phyloP scores from a whole-genome alignment of 2,888 invertebrate genomes.

The Sialis lutaria region DNA sequence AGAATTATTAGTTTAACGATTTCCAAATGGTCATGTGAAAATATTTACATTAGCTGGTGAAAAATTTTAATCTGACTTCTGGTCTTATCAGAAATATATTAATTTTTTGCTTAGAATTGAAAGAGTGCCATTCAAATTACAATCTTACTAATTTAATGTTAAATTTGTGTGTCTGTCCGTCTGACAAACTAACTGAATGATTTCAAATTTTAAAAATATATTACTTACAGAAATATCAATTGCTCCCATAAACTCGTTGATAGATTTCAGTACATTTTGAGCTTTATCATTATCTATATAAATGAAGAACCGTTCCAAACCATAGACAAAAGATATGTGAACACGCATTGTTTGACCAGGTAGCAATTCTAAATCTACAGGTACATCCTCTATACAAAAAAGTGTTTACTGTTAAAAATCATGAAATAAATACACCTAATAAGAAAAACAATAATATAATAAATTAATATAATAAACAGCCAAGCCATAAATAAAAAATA shows the following conservation, averaged over 20 bases:
- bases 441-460: background rate
- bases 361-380: slow-evolving; percentile 24
- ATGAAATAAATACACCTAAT: background rate
- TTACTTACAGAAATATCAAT: slow-evolving; percentile 17
- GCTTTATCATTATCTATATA: slow-evolving; percentile 23
- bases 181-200: too few species aligned
- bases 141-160: too few species aligned
- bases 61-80: too few species aligned
- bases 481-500: background rate
- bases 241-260: slow-evolving; percentile 17
- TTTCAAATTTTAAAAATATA: too few species aligned
- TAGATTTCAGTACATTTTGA: slow-evolving; percentile 13
- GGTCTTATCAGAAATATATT: too few species aligned
- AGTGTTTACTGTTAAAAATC: background rate
- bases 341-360: slow-evolving; percentile 26
- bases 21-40: too few species aligned
- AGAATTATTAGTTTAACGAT: too few species aligned
- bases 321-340: slow-evolving; percentile 24
- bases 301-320: slow-evolving; percentile 25
- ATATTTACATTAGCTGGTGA: too few species aligned
- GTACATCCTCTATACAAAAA: slow-evolving; percentile 10
- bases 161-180: too few species aligned
- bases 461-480: background rate
- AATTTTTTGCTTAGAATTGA: too few species aligned
- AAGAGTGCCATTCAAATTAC: too few species aligned